Evolutionary conservation across 2,888 invertebrate genomes (phyloP), one percentile per base, ranked within the genome.

Genomic region (Cataglyphis livida): DNA sequence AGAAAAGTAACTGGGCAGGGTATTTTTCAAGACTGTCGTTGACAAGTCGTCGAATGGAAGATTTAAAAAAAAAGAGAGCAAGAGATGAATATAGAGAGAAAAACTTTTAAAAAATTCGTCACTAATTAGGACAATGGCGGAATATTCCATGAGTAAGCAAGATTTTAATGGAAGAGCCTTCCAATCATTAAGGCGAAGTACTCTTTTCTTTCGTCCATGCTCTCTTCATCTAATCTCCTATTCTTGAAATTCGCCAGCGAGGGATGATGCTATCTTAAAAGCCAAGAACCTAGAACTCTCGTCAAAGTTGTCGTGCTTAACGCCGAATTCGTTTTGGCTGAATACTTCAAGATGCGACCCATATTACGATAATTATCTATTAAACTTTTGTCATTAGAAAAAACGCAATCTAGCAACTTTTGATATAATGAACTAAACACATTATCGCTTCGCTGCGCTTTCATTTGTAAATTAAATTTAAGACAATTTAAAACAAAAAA

Each of bases 91-190:
- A 15, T 12, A 54, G 83, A 88, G 87, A 84, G 83, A 88, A 87
- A 83, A 86, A 71, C 85, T 87, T 87, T 90, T 82, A 85, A 87
- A 85, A 87, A 90, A 91, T 89, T 91, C 88, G 87, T 87, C 88
- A 88, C 92, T 91, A 91, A 91, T 91, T 91, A 91, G 91, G 84
- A 90, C 90, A 90, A 90, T 87, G 87, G 87, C 79, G 70, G 83
- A 66, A 82, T 71, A 79, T 83, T 88, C 82, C 84, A 70, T 57
- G 87, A 85, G 86, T 90, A 90, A 91, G 90, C 90, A 86, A 83
- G 84, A 91, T 91, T 90, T 88, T 91, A 90, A 90, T 87, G 79
- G 82, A 86, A 82, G 78, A 71, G 73, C 66, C 87, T 90, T 88
- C 83, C 79, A 74, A 90, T 90, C 91, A 82, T 91, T 85, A 87